Evolutionary conservation across 2,113 vertebrate species (phyloP).

Genomic region (Myrmecophaga tridactyla): DNA sequence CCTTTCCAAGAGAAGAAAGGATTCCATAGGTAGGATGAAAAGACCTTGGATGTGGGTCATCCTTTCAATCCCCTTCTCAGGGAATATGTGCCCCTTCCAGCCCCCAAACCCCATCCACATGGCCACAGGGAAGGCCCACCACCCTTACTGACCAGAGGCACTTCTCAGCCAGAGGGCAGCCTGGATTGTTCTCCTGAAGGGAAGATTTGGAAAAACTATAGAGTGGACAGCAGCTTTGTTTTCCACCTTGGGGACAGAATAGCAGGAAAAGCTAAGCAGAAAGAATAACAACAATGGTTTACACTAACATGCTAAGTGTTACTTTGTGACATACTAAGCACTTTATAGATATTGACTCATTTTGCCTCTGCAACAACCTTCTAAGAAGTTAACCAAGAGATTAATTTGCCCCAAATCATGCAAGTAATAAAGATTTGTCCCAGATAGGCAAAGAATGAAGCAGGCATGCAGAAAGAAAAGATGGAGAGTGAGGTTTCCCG

Average conservation of each 20-base stretch:
- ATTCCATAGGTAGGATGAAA: not conserved
- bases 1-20: not conserved
- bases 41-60: not conserved
- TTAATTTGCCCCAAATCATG: not conserved
- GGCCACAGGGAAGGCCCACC: not conserved
- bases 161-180: not conserved
- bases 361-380: not conserved
- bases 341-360: not conserved
- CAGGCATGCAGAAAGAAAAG: not conserved
- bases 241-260: not conserved
- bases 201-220: not conserved
- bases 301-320: rapidly evolving
- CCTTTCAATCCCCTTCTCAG: not conserved
- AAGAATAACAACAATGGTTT: not conserved
- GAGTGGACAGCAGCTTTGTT: not conserved
- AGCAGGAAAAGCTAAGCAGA: not conserved
- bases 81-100: not conserved
- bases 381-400: not conserved
- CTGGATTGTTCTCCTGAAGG: not conserved
- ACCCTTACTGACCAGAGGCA: not conserved
- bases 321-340: not conserved
- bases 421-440: not conserved
- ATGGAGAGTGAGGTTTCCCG: rapidly evolving
- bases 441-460: not conserved
- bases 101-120: not conserved